A percentile compares a stretch with the other conserved stretches of the same genome.
phyloP scores from a whole-genome alignment of 1,140 invertebrate genomes.

The Drosophila nikananu region DNA sequence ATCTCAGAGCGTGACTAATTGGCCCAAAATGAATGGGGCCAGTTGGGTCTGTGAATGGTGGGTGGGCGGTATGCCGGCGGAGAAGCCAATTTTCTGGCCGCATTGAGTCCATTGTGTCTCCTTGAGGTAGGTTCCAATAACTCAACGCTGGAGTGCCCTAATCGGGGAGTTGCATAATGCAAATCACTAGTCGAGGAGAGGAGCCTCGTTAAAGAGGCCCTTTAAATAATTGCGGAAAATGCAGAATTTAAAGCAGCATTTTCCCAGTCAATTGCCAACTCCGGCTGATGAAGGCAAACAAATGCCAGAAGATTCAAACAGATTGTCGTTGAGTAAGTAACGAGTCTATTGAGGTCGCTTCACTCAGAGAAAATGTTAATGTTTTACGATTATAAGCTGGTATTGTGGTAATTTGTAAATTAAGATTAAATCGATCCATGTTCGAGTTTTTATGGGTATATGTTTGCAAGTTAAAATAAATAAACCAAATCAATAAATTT shows the following conservation, averaged over 20 bases:
- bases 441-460: too few relatives aligned
- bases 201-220: neutral
- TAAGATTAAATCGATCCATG: neutral
- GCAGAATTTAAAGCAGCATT: conserved; percentile 15
- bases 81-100: conserved; percentile 38
- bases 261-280: conserved; percentile 32
- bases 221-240: conserved; percentile 31
- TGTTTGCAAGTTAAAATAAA: too few relatives aligned
- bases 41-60: conserved; percentile 27
- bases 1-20: conserved; percentile 77
- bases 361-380: neutral
- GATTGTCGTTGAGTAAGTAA: conserved; percentile 70
- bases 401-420: neutral
- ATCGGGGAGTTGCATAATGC: conserved; percentile 40
- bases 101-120: conserved; percentile 24
- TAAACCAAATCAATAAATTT: too few relatives aligned
- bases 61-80: neutral
- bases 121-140: conserved; percentile 71
- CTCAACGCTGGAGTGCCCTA: conserved; percentile 2
- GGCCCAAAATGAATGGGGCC: conserved; percentile 60
- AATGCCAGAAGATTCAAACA: conserved; percentile 62
- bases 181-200: conserved; percentile 3
- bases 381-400: neutral
- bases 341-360: conserved; percentile 58
- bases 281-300: conserved; percentile 33